Evolutionary conservation across 2,113 vertebrate genomes (phyloP), one percentile per base, ranked within the genome.

Genomic region (Sphaerodactylus townsendi): DNA sequence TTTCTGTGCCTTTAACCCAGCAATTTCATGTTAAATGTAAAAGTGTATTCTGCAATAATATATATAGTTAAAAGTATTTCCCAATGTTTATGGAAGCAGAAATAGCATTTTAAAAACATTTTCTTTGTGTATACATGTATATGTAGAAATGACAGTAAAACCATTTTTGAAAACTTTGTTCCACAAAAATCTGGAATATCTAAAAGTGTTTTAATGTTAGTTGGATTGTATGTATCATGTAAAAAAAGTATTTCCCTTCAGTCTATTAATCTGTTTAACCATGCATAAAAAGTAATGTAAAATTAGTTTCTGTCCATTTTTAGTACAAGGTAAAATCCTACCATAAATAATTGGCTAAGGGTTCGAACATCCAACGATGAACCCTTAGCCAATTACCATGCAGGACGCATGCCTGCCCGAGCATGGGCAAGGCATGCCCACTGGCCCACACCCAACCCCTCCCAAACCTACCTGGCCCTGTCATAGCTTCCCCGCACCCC

Each of bases 201-300:
- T 28, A 19, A 28, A 62, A 62, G 59, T 59, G 56, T 10, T 62
- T 62, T 28, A 62, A 23, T 62, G 44, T 62, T 9, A 62, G 56
- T 62, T 62, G 23, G 33, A 35, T 48, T 48, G 21, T 50, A 2
- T 33, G 33, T 13, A 21, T 41, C 44, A 62, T 62, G 62, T 39
- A 53, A 81, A 37, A n/a, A 50, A n/a, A 0, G 14, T 10, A 35
- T 21, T 85, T 39, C 10, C 71, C 19, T 64, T 64, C 21, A 25
- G 59, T 3, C 64, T 59, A 73, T 30, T 66, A 15, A 35, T 69
- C 5, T 19, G 25, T 70, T 86, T 66, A 9, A 1, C 46, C 48
- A 11, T 0, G 0, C 1, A 0, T 5, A 23, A 68, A 77, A 69
- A 56, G n/a, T 28, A n/a, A 4, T 33, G 46, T 39, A 28, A 48